Evolutionary conservation across 92 coral and sea anemone species (phyloP).

Genomic region (Actinostola sp.): DNA sequence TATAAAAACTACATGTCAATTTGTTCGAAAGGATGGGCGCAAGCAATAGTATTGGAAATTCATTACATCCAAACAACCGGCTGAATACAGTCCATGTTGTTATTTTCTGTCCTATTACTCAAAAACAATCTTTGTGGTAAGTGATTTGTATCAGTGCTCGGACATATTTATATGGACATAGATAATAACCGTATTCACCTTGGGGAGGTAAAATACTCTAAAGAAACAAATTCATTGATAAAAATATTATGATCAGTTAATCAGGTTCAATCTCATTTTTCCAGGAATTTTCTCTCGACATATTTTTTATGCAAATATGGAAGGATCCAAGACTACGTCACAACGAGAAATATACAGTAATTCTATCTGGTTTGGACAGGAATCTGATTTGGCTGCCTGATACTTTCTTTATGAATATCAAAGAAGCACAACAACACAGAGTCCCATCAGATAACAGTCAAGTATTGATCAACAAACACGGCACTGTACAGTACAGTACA

Average conservation of each 20-base stretch:
- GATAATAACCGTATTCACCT: too few species aligned
- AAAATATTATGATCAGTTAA: background rate
- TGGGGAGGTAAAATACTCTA: too few species aligned
- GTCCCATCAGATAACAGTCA: slow-evolving; percentile 67
- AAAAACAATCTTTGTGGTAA: too few species aligned
- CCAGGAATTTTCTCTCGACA: slow-evolving; percentile 83
- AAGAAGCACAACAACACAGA: slow-evolving; percentile 62
- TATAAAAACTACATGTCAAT: too few species aligned
- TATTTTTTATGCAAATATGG: slow-evolving; percentile 78
- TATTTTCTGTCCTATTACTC: too few species aligned
- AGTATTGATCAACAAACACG: slow-evolving; percentile 43
- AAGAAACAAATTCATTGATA: too few species aligned
- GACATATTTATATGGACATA: too few species aligned
- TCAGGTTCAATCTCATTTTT: background rate
- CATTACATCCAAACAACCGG: too few species aligned
- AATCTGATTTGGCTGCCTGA: slow-evolving; percentile 85
- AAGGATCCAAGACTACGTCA: slow-evolving; percentile 73
- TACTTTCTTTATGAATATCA: slow-evolving; percentile 81
- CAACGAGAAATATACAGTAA: slow-evolving; percentile 36
- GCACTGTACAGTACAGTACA: slow-evolving; percentile 64
- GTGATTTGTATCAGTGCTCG: too few species aligned
- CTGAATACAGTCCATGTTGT: too few species aligned
- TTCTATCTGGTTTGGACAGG: slow-evolving; percentile 55
- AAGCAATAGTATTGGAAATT: too few species aligned
- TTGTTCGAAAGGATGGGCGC: too few species aligned